Conservation (phyloP, 2,113 vertebrate genomes). For the Pristiophorus japonicus region DNA sequence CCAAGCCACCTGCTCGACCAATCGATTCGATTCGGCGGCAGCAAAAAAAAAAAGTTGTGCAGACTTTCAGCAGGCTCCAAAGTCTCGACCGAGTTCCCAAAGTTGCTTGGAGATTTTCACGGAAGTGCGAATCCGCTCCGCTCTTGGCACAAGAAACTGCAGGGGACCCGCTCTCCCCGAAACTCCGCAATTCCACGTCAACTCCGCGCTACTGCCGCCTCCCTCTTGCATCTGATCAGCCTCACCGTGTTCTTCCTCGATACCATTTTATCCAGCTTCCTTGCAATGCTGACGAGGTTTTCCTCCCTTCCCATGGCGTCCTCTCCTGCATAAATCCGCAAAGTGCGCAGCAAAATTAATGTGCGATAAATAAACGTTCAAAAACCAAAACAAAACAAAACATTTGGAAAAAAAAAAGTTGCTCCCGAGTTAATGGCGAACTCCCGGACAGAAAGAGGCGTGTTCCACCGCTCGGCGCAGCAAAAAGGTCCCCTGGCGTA, state of each 20-base stretch:
- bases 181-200: background rate
- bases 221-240: background rate
- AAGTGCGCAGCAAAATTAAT: background rate
- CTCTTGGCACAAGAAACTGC: no score
- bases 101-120: background rate
- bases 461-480: background rate
- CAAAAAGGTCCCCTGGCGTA: background rate
- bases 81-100: background rate
- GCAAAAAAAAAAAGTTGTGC: background rate
- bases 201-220: background rate
- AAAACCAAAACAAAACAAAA: background rate
- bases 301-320: constrained; percentile 74
- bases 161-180: background rate
- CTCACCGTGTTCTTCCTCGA: constrained; percentile 86
- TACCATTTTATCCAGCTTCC: constrained; percentile 93
- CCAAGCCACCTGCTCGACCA: background rate
- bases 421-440: background rate
- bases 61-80: background rate
- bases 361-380: background rate
- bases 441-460: background rate
- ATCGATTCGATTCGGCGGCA: background rate
- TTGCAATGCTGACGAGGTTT: constrained; percentile 78
- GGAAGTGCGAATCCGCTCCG: background rate
- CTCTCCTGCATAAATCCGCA: constrained; percentile 30
- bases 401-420: background rate